Evolutionary conservation across 2,797 vertebrate species (phyloP), one percentile per base, ranked within the genome.

Genomic region (Melopsittacus undulatus): DNA sequence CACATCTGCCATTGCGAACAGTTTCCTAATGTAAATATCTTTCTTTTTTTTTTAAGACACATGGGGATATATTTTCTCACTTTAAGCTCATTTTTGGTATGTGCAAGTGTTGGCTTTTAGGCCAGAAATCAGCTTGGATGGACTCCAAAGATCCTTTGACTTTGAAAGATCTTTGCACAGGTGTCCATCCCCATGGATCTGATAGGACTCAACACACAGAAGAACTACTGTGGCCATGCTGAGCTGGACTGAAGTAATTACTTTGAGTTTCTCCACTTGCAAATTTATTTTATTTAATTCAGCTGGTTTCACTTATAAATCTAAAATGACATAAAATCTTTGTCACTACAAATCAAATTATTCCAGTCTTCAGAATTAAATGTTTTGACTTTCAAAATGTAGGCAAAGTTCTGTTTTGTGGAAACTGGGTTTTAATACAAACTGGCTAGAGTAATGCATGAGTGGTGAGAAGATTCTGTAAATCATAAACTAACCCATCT

Each of bases 241-340:
- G 17, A 89, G n/a, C 29, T 24, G 22, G 61, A 43, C 61, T 80
- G 81, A 94, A 82, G 45, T 74, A 84, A 77, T 89, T 87, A 87
- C 13, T 51, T 64, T 1, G 7, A 78, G 45, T 91, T 68, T 9
- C 56, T 90, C 21, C 2, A 7, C 52, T 80, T 92, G 68, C 57
- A 91, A 92, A 92, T 83, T 77, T 94, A 80, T 73, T 94, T 82
- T 13, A 67, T 89, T 83, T 80, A 91, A 68, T 87, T 94, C 81
- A 75, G 9, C 34, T 93, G 57, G 13, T 87, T 95, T 89, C 32
- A 78, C 51, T 87, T 89, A 51, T 68, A 94, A 84, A 91, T 87
- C 52, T 90, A 80, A 92, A 83, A 49, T 62, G 75, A 68, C 78
- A 83, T 80, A 85, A 95, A 94, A 83, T 78, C 59, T 80, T 89